Conservation (phyloP, 1,140 invertebrate genomes). For the Globodera ellingtonae region DNA sequence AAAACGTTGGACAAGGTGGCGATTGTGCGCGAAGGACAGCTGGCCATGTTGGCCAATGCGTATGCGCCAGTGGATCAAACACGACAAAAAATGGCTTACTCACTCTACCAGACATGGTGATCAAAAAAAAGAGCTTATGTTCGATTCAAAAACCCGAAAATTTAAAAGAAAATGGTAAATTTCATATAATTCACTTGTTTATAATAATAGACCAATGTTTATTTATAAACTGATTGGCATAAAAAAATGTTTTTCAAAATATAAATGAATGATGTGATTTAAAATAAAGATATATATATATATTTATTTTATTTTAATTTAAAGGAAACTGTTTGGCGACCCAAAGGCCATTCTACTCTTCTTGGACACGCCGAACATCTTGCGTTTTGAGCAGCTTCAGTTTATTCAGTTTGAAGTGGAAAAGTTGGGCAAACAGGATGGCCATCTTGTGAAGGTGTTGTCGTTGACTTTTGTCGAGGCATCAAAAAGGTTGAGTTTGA, state of each 20-base stretch:
- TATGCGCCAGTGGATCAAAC: slow-evolving; percentile 49
- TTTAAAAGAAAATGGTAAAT: too few species aligned
- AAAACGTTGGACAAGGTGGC: slow-evolving; percentile 32
- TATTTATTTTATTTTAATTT: too few species aligned
- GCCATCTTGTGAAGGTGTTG: slow-evolving; percentile 72
- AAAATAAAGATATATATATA: too few species aligned
- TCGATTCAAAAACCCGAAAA: too few species aligned
- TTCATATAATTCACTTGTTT: too few species aligned
- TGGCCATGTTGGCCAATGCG: neutral
- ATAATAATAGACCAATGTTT: neutral
- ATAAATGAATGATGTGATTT: slow-evolving; percentile 6
- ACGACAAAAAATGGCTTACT: slow-evolving; percentile 46
- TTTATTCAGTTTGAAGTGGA: slow-evolving; percentile 77
- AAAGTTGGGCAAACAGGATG: slow-evolving; percentile 65
- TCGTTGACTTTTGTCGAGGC: slow-evolving; percentile 73
- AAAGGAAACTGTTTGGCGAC: slow-evolving; percentile 13
- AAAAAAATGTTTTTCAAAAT: too few species aligned
- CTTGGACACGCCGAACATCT: slow-evolving; percentile 65
- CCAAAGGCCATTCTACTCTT: slow-evolving; percentile 78
- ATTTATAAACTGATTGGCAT: neutral
- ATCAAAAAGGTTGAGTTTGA: slow-evolving; percentile 37
- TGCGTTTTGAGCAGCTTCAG: slow-evolving; percentile 20
- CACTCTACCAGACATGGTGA: slow-evolving; percentile 53
- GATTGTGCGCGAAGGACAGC: slow-evolving; percentile 14
- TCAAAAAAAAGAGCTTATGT: too few species aligned